Evolutionary conservation across 2,888 invertebrate genomes (phyloP).

Genomic region (Caenorhabditis sp.): DNA sequence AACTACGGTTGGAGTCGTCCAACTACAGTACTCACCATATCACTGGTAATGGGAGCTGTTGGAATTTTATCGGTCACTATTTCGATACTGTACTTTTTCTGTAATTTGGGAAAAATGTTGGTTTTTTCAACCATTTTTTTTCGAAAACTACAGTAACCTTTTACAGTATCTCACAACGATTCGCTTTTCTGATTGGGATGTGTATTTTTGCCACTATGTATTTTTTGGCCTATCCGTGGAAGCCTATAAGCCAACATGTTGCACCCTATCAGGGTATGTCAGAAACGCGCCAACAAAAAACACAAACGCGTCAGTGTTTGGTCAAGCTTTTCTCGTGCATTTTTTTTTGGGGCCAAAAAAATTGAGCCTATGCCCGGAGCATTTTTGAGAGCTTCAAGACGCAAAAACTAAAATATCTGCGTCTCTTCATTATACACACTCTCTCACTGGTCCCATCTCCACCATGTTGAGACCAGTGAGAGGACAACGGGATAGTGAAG

Average conservation of each 20-base stretch:
- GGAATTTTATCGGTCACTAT: conserved; percentile 39
- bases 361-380: too few relatives aligned
- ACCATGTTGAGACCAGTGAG: too few relatives aligned
- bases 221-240: conserved; percentile 43
- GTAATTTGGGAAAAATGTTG: conserved; percentile 33
- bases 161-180: background rate
- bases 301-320: too few relatives aligned
- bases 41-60: conserved; percentile 37
- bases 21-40: conserved; percentile 36
- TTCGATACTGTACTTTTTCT: conserved; percentile 32
- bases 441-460: too few relatives aligned
- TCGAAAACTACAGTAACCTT: too few relatives aligned
- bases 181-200: conserved; percentile 39
- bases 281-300: too few relatives aligned
- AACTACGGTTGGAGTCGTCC: conserved; percentile 45
- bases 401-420: too few relatives aligned
- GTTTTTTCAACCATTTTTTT: background rate
- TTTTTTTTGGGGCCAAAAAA: too few relatives aligned
- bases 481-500: too few relatives aligned
- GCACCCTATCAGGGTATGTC: conserved; percentile 38
- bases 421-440: too few relatives aligned
- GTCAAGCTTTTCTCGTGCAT: too few relatives aligned
- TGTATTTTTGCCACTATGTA: conserved; percentile 44
- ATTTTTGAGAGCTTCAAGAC: too few relatives aligned
- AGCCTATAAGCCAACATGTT: conserved; percentile 19